Evolutionary conservation across 1,140 invertebrate genomes (phyloP).

Genomic region (Bombus picipes): DNA sequence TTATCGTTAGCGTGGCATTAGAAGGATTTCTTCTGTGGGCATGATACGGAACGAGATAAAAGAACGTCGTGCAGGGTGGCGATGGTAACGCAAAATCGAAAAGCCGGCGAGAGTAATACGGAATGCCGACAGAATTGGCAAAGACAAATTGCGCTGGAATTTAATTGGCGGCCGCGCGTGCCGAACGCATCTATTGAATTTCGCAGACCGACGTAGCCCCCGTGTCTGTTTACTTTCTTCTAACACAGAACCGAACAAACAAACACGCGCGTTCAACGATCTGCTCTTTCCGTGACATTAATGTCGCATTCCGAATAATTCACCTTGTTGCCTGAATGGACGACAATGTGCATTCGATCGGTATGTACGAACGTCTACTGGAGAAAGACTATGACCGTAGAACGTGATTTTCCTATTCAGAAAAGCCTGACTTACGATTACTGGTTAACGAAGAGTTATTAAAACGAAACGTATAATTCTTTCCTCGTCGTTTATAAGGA

Average conservation of each 20-base stretch:
- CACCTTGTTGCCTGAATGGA: not conserved
- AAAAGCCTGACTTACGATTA: not conserved
- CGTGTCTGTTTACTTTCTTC: not conserved
- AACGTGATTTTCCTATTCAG: not conserved
- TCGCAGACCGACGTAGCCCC: not conserved
- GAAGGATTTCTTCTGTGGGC: not conserved
- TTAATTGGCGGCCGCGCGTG: conserved; percentile 25
- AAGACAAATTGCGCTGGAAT: conserved; percentile 24
- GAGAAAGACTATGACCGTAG: not conserved
- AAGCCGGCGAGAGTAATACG: not conserved
- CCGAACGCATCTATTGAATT: conserved; percentile 20
- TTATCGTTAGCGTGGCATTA: not conserved
- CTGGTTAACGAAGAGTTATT: not conserved
- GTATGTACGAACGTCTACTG: not conserved
- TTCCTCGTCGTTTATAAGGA: not conserved
- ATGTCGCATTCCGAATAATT: conserved; percentile 27
- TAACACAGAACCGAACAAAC: not conserved
- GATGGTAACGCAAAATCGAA: not conserved
- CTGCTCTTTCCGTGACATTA: conserved; percentile 7
- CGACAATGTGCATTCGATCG: not conserved
- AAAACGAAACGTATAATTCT: not conserved
- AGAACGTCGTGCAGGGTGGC: not conserved
- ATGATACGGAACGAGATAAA: not conserved
- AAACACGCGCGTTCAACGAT: conserved; percentile 6
- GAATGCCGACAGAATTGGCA: not conserved